phyloP scores from a whole-genome alignment of 2,888 invertebrate species.

The Drosophila mercatorum region DNA sequence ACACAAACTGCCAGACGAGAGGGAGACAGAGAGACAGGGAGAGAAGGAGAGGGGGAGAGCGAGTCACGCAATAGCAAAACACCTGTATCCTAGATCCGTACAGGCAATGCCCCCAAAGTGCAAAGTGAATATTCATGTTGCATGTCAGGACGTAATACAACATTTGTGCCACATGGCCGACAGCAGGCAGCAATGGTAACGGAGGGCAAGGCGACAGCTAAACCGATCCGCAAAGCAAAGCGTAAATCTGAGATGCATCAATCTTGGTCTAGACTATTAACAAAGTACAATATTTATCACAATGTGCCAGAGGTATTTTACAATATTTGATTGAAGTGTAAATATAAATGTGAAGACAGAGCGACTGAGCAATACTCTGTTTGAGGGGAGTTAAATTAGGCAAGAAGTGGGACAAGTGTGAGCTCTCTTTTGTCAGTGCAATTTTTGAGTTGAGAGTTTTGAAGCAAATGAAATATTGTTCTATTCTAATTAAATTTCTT shows the following conservation, averaged over 20 bases:
- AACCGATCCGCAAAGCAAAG: not conserved
- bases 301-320: not conserved
- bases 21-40: not conserved
- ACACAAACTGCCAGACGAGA: not conserved
- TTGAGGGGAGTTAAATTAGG: no score
- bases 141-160: constrained; percentile 78
- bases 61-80: constrained; percentile 52
- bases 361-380: not conserved
- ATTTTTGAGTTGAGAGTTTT: no score
- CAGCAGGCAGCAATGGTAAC: not conserved
- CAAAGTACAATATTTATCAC: constrained; percentile 21
- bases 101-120: constrained; percentile 69
- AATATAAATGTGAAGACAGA: not conserved
- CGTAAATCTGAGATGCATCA: constrained; percentile 24
- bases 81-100: constrained; percentile 73
- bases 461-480: no score
- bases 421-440: no score
- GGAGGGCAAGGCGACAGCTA: not conserved
- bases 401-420: no score
- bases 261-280: constrained; percentile 22
- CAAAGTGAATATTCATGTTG: constrained; percentile 81
- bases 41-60: constrained; percentile 1
- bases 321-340: not conserved
- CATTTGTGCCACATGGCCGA: constrained; percentile 59
- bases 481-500: no score